phyloP scores from a whole-genome alignment of 2,113 vertebrate genomes.

The Saccopteryx bilineata region DNA sequence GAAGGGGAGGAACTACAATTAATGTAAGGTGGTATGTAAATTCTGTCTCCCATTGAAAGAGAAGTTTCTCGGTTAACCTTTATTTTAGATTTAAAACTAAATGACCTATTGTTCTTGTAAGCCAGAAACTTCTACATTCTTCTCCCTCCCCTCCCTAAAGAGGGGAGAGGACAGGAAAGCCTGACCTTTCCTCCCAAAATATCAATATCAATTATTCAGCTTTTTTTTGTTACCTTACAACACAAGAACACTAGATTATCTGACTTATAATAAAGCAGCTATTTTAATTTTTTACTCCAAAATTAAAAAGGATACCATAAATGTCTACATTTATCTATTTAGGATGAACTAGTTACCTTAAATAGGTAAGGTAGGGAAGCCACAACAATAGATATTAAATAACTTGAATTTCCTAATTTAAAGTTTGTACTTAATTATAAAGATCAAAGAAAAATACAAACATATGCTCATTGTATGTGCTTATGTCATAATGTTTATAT shows the following conservation, averaged over 20 bases:
- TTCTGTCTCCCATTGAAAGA: too few species aligned
- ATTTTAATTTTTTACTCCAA: neutral
- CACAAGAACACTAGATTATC: neutral
- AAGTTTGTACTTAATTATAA: constrained; percentile 13
- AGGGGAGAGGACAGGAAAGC: too few species aligned
- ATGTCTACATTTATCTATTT: neutral
- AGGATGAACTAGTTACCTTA: neutral
- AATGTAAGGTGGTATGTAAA: too few species aligned
- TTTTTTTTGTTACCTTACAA: too few species aligned
- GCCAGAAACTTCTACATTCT: too few species aligned
- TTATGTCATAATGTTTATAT: constrained; percentile 1
- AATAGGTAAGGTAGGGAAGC: neutral
- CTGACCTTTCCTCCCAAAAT: too few species aligned
- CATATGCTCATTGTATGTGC: neutral
- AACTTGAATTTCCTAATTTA: neutral
- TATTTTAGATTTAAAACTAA: too few species aligned
- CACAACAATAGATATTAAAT: neutral
- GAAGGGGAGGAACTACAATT: too few species aligned
- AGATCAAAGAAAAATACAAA: constrained; percentile 23
- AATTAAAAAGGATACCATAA: neutral
- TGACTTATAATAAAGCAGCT: neutral
- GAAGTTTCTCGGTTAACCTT: too few species aligned
- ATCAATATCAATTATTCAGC: too few species aligned
- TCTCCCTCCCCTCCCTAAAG: too few species aligned
- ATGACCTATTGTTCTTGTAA: too few species aligned